phyloP scores from a whole-genome alignment of 2,888 invertebrate species.

The Xanthia togata region DNA sequence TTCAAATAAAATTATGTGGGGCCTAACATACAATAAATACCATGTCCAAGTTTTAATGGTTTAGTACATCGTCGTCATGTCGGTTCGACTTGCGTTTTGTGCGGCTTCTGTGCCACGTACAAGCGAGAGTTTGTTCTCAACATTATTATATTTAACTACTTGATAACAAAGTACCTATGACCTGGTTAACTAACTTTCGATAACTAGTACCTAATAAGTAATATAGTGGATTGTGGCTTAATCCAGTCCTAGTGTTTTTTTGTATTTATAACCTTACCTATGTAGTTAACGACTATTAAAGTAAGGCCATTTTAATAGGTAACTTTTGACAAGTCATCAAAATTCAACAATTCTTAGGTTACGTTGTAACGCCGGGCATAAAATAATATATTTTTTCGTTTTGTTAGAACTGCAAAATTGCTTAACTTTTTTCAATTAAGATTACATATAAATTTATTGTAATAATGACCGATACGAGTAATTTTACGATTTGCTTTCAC shows the following conservation, averaged over 20 bases:
- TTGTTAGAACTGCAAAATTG: no score
- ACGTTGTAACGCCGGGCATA: no score
- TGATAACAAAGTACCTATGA: slow-evolving; percentile 14
- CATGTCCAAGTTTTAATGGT: background rate
- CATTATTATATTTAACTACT: slow-evolving; percentile 41
- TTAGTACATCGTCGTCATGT: background rate
- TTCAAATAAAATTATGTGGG: background rate
- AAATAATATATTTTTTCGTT: no score
- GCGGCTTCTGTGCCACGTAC: slow-evolving; percentile 46
- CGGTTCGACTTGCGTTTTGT: slow-evolving; percentile 45
- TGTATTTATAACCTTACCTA: no score
- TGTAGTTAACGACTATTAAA: no score
- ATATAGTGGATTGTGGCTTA: background rate
- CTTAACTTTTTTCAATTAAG: no score
- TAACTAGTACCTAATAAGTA: background rate
- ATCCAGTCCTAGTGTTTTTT: background rate
- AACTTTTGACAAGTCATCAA: no score
- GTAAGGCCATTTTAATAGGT: no score
- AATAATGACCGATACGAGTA: no score
- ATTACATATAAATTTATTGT: no score
- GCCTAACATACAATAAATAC: background rate
- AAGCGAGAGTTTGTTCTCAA: slow-evolving; percentile 8
- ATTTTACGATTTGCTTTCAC: no score
- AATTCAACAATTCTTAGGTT: no score
- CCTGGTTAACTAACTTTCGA: background rate